Conservation (phyloP, 2,797 vertebrate species). For the Acanthornis magna region DNA sequence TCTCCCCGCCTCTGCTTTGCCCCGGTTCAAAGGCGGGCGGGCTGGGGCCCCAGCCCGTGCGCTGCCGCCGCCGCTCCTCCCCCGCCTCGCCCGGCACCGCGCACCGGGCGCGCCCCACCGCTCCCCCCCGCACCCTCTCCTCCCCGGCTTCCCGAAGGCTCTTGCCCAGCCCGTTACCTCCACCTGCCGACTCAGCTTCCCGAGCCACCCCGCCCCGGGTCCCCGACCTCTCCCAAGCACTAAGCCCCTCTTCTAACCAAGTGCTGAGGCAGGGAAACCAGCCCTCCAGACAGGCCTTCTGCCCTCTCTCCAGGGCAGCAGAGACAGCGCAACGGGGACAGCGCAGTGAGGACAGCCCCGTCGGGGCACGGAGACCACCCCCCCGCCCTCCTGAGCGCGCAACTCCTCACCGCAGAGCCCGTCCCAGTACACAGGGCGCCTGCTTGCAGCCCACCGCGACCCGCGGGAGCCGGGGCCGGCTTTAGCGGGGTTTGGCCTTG, state of each 20-base stretch:
- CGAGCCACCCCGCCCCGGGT: neutral
- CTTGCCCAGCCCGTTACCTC: neutral
- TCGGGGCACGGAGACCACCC: neutral
- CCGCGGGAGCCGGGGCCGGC: neutral
- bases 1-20: constrained; percentile 49
- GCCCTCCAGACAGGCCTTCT: too few relatives aligned
- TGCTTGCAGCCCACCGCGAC: too few relatives aligned
- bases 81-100: neutral
- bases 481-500: neutral
- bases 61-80: neutral
- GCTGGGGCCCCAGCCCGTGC: neutral
- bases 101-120: neutral
- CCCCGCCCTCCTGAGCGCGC: too few relatives aligned
- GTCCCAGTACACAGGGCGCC: neutral
- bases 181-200: neutral
- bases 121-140: neutral
- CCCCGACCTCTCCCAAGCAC: neutral
- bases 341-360: neutral
- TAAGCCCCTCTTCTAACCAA: neutral
- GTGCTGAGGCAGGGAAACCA: neutral
- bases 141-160: neutral
- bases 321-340: neutral
- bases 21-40: constrained; percentile 49
- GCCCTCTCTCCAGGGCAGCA: neutral
- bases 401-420: neutral